A percentile compares a stretch with the other conserved stretches of the same genome.
Evolutionary conservation across 2,797 vertebrate genomes (phyloP).

Genomic region (Pangasius krempfi): DNA sequence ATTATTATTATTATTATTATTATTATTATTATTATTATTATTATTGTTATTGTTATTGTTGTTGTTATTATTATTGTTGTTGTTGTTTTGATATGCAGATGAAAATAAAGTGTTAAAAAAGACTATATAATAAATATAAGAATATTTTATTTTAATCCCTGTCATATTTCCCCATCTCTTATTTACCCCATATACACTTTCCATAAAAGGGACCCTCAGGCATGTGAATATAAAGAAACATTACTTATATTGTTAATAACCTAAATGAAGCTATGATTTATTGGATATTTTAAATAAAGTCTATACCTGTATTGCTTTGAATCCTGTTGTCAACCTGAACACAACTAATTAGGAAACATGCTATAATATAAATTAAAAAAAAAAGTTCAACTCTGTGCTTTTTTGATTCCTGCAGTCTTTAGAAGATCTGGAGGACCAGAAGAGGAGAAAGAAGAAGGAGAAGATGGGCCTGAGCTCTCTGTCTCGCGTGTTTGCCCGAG

Average conservation of each 20-base stretch:
- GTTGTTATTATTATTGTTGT: not conserved
- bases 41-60: too few relatives aligned
- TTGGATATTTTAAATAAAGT: not conserved
- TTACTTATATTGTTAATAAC: not conserved
- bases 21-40: too few relatives aligned
- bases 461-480: constrained; percentile 97
- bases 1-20: not conserved
- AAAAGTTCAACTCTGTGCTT: not conserved
- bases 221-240: not conserved
- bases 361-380: not conserved
- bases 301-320: not conserved
- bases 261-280: not conserved
- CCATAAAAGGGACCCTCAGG: not conserved
- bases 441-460: constrained; percentile 99
- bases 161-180: not conserved
- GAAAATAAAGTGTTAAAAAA: not conserved
- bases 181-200: not conserved
- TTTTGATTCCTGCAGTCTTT: constrained; percentile 82
- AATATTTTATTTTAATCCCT: not conserved
- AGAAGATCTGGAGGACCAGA: constrained; percentile 99
- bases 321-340: not conserved
- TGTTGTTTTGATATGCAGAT: not conserved
- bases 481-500: constrained; percentile 94
- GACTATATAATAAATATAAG: not conserved
- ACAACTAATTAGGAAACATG: not conserved